Percentiles rank a stretch among this genome's conserved stretches.
These are phyloP conservation scores for Heteropelma amictum DNA, from an alignment of 2,888 invertebrate genomes.

Conservation along the genomic window DNA sequence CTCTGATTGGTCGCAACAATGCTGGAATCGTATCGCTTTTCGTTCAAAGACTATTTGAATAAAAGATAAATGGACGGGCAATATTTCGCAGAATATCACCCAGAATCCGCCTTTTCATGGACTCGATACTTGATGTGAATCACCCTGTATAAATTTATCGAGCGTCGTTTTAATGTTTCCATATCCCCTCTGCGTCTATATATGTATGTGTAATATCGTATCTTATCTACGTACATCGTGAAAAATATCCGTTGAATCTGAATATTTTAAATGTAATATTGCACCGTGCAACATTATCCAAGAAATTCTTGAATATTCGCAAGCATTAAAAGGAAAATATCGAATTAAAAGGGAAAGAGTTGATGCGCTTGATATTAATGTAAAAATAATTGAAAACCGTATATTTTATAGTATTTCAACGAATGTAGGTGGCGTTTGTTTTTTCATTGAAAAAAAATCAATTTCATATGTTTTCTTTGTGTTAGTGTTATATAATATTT, in stretches of 20 bases:
- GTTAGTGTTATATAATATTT: constrained; percentile 43
- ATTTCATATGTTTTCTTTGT: background rate
- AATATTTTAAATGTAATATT: constrained; percentile 18
- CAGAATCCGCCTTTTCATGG: too few species aligned
- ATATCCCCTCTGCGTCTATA: too few species aligned
- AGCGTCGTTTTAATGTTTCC: background rate
- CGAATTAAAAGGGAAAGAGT: background rate
- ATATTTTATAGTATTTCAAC: background rate
- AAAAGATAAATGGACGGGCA: too few species aligned
- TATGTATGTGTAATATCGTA: background rate
- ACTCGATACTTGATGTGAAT: too few species aligned
- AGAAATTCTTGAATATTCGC: constrained; percentile 11
- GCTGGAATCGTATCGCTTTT: too few species aligned
- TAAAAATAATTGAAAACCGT: background rate
- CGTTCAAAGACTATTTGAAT: too few species aligned
- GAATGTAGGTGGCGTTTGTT: background rate
- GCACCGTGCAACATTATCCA: constrained; percentile 1
- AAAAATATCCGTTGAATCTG: background rate
- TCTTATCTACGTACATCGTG: background rate
- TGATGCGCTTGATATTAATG: background rate
- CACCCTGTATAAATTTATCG: too few species aligned
- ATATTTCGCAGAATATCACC: too few species aligned
- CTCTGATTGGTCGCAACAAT: too few species aligned
- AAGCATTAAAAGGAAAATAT: background rate
- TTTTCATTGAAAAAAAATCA: background rate